phyloP scores from a whole-genome alignment of 2,113 vertebrate species.

The Vombatus ursinus region DNA sequence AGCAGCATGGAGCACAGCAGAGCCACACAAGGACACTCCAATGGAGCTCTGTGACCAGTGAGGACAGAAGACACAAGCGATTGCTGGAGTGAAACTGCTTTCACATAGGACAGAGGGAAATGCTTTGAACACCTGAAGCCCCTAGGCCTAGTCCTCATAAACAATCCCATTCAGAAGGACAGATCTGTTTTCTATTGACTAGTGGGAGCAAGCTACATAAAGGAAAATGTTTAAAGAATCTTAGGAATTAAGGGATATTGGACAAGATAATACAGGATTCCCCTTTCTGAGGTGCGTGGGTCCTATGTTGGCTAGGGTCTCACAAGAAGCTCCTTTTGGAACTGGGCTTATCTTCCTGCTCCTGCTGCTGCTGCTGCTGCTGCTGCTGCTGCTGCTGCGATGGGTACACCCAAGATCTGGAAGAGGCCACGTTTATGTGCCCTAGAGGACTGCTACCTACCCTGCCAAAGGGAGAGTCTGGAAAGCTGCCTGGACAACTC shows the following conservation, averaged over 20 bases:
- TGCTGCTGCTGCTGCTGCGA: not conserved
- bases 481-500: constrained; percentile 77
- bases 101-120: not conserved
- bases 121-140: not conserved
- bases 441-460: not conserved
- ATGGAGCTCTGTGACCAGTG: not conserved
- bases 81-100: not conserved
- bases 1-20: not conserved
- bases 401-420: not conserved
- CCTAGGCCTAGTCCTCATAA: not conserved
- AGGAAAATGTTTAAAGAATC: constrained; percentile 30
- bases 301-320: not conserved
- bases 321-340: not conserved
- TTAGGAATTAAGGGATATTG: constrained; percentile 33
- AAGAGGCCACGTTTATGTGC: not conserved
- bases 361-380: not conserved
- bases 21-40: not conserved
- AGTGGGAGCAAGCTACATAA: constrained; percentile 15
- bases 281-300: not conserved
- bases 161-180: constrained; percentile 1
- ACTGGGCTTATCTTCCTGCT: not conserved
- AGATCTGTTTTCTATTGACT: not conserved
- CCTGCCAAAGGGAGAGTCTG: constrained; percentile 72
- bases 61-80: not conserved
- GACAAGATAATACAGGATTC: not conserved